Evolutionary conservation across 2,888 invertebrate genomes (phyloP), one percentile per base, ranked within the genome.

Genomic region (Alitta virens): DNA sequence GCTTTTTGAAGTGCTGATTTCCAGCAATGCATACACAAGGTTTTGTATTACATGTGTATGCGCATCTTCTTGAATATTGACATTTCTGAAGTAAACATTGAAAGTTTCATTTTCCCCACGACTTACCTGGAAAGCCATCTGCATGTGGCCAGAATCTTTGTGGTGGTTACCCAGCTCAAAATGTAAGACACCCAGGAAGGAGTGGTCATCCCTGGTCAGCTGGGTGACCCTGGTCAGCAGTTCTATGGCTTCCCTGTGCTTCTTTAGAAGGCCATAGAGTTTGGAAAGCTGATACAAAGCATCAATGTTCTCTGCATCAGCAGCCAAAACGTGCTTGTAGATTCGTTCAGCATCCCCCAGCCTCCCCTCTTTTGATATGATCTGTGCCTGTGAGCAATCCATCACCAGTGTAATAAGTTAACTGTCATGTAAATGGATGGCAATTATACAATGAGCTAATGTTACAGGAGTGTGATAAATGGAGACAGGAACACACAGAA

Each of bases 281-380:
- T 63, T 63, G 46, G 58, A 53, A 3, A 63, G 38, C 26, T 63
- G 63, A n/a, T 63, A 58, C 2, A 63, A 21, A n/a, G 50, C 63
- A 23, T 58, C 55, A 14, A 58, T 16, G 53, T 53, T 21, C 12
- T 33, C 42, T 14, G 53, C 26, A 18, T 38, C 55, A 12, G 16
- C 16, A 5, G 18, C 27, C 18, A 54, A n/a, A 43, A 60, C 60
- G 26, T 54, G 42, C 33, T 46, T 52, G 18, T 53, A 49, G 2
- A 60, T 40, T 14, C 26, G 14, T 21, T 60, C 60, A 12, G 60
- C 60, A 14, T 60, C 59, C 42, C 9, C 33, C 26, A 27, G n/a
- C 14, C 51, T 38, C 18, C 59, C 59, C 5, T 50, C 33, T 5
- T 51, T 50, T 14, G 51, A 50, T 38, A 59, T 18, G 12, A 51